Conservation (phyloP, 2,797 vertebrate species). For the Phylloscopus collybita region DNA sequence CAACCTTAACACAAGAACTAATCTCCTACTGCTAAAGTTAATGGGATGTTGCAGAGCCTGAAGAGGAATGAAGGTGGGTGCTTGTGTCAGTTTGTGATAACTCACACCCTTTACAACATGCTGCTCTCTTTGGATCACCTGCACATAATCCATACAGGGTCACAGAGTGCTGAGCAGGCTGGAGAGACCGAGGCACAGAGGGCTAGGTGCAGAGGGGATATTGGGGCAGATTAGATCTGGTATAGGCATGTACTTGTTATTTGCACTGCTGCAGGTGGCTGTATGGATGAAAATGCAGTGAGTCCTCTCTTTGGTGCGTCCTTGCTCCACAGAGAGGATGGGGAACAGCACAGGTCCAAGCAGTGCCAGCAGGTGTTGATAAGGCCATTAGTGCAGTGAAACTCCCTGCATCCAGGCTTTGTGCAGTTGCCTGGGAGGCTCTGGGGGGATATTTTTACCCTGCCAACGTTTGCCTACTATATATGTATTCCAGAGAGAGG, state of each 20-base stretch:
- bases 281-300: background rate
- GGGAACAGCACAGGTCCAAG: rapidly evolving
- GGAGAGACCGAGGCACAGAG: background rate
- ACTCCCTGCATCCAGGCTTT: background rate
- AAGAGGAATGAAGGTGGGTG: background rate
- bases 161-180: rapidly evolving
- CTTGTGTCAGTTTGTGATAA: background rate
- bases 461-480: background rate
- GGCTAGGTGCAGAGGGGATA: background rate
- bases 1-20: background rate
- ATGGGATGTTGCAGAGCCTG: background rate
- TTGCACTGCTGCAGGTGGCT: background rate
- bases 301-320: background rate
- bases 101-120: background rate
- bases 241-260: background rate
- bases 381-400: background rate
- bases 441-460: background rate
- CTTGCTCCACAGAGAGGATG: background rate
- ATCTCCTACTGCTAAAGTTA: background rate
- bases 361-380: rapidly evolving
- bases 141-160: background rate
- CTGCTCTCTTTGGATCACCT: background rate
- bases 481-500: background rate
- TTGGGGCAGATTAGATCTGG: background rate
- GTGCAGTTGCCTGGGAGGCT: rapidly evolving